These are phyloP conservation scores for Nannobrachium achirus DNA, from an alignment of 2,113 vertebrate genomes.

Conservation along the genomic window DNA sequence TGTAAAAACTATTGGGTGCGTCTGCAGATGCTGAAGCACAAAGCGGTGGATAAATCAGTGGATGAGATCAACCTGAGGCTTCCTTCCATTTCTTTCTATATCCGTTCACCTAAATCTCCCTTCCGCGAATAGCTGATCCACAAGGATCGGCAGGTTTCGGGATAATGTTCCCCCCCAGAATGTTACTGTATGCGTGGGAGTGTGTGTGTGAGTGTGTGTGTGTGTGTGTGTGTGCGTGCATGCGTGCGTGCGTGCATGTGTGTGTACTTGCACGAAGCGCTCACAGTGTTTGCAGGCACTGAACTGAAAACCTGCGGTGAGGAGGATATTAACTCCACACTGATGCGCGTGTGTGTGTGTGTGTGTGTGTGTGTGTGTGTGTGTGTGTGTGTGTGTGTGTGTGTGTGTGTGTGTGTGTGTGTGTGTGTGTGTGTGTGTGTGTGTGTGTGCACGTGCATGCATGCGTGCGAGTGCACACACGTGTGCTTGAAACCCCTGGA, in stretches of 20 bases:
- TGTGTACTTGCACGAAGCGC: no score
- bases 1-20: no score
- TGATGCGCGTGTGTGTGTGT: constrained; percentile 20
- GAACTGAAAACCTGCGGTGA: constrained; percentile 49
- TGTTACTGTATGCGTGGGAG: constrained; percentile 6
- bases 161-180: no score
- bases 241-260: background rate
- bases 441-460: background rate
- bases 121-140: no score
- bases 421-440: background rate
- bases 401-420: background rate
- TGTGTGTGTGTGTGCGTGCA: constrained; percentile 1
- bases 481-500: no score
- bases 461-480: constrained; percentile 20
- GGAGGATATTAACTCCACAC: constrained; percentile 68
- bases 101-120: no score
- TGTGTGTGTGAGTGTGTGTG: constrained; percentile 4
- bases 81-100: no score
- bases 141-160: no score
- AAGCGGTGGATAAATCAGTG: no score
- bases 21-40: no score
- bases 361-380: background rate
- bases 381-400: background rate
- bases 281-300: no score
- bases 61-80: no score